phyloP scores from a whole-genome alignment of 2,113 vertebrate species.

The Accipiter cooperii region DNA sequence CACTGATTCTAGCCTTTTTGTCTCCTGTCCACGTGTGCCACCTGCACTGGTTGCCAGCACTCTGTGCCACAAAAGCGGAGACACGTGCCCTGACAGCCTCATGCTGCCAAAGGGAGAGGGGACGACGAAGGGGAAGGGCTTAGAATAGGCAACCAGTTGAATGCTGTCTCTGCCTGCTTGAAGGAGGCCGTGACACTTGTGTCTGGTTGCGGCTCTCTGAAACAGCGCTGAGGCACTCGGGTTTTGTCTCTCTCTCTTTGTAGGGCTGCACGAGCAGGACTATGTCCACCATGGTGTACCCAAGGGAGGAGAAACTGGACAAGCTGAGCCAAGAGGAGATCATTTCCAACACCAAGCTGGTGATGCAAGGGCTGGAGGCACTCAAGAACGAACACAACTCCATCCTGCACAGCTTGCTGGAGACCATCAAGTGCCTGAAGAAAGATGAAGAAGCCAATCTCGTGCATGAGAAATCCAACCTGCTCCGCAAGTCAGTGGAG shows the following conservation, averaged over 20 bases:
- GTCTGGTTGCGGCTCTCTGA: not conserved
- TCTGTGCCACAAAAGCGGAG: not conserved
- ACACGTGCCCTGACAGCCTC: not conserved
- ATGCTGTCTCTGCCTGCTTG: not conserved
- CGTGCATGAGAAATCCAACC: slow-evolving; percentile 94
- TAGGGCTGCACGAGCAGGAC: slow-evolving; percentile 50
- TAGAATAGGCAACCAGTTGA: not conserved
- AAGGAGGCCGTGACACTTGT: not conserved
- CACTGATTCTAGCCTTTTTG: not conserved
- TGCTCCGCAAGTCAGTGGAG: slow-evolving; percentile 94
- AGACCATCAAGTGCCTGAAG: slow-evolving; percentile 97
- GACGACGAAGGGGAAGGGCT: not conserved
- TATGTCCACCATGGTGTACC: slow-evolving; percentile 91
- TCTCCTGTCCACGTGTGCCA: not conserved
- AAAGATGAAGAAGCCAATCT: slow-evolving; percentile 97
- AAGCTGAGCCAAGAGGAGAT: slow-evolving; percentile 98
- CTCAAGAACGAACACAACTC: slow-evolving; percentile 97
- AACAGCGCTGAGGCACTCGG: not conserved
- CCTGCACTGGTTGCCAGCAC: not conserved
- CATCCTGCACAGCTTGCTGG: slow-evolving; percentile 93
- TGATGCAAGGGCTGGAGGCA: slow-evolving; percentile 96
- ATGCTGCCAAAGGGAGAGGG: not conserved
- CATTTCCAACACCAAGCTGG: slow-evolving; percentile 93
- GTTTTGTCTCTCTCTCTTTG: not conserved
- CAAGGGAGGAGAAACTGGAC: slow-evolving; percentile 89